These are phyloP conservation scores for Apodemia duryi DNA, from an alignment of 2,888 invertebrate species.

Conservation along the genomic window DNA sequence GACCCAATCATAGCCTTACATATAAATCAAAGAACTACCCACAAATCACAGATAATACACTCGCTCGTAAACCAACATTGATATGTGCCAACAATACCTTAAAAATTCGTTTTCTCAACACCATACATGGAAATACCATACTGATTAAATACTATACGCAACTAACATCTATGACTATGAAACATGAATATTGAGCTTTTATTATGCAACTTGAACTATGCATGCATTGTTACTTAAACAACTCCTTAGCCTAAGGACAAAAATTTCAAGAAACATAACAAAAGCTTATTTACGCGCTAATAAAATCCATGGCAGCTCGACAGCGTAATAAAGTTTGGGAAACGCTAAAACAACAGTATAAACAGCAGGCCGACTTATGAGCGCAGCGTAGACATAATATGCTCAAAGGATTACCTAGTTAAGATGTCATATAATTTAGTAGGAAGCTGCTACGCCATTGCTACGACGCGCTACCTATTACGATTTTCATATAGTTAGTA, in stretches of 20 bases:
- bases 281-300: conserved; percentile 37
- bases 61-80: conserved; percentile 50
- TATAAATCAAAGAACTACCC: conserved; percentile 47
- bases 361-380: neutral
- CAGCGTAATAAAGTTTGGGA: conserved; percentile 36
- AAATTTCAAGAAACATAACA: conserved; percentile 58
- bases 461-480: neutral
- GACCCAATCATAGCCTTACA: conserved; percentile 31
- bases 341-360: conserved; percentile 22
- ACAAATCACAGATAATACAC: conserved; percentile 67
- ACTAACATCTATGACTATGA: conserved; percentile 49
- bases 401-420: neutral
- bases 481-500: neutral
- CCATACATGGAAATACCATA: conserved; percentile 62
- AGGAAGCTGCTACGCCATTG: neutral
- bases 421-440: neutral
- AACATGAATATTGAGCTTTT: conserved; percentile 47
- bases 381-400: neutral
- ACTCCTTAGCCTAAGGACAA: conserved; percentile 21
- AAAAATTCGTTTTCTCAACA: conserved; percentile 40
- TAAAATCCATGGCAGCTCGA: conserved; percentile 65
- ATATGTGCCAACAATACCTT: conserved; percentile 55
- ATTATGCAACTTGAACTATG: conserved; percentile 38
- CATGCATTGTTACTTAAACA: neutral
- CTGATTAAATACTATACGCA: conserved; percentile 58